Evolutionary conservation across 2,888 invertebrate genomes (phyloP).

Genomic region (Micropterix aruncella): DNA sequence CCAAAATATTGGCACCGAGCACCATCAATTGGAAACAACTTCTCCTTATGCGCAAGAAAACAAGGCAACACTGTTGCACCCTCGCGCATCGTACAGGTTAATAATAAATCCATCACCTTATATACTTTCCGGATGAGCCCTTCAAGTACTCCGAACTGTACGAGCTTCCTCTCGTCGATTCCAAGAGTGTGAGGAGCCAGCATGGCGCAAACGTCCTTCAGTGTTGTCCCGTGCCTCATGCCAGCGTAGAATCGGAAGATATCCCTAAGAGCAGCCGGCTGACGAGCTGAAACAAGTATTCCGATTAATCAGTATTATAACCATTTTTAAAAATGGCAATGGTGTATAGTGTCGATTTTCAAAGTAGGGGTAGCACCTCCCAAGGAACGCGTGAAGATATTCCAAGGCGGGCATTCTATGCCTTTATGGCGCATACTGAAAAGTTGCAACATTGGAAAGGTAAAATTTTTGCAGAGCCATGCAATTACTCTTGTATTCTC

Average conservation of each 20-base stretch:
- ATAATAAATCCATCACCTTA: slow-evolving; percentile 42
- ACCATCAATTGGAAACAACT: slow-evolving; percentile 7
- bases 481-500: no score
- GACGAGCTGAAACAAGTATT: slow-evolving; percentile 48
- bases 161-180: slow-evolving; percentile 68
- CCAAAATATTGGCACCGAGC: no score
- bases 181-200: slow-evolving; percentile 58
- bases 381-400: no score
- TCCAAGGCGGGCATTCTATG: no score
- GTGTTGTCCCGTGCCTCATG: slow-evolving; percentile 63
- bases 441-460: no score
- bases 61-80: slow-evolving; percentile 1
- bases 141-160: slow-evolving; percentile 79
- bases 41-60: background rate
- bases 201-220: slow-evolving; percentile 60
- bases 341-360: no score
- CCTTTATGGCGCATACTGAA: no score
- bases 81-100: background rate
- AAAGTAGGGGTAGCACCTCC: no score
- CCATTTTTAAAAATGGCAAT: no score
- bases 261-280: slow-evolving; percentile 51
- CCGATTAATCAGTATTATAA: no score
- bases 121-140: slow-evolving; percentile 70
- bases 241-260: slow-evolving; percentile 62
- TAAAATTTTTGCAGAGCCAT: no score